Conservation (phyloP, 2,113 vertebrate species). For the Myiozetetes cayanensis region DNA sequence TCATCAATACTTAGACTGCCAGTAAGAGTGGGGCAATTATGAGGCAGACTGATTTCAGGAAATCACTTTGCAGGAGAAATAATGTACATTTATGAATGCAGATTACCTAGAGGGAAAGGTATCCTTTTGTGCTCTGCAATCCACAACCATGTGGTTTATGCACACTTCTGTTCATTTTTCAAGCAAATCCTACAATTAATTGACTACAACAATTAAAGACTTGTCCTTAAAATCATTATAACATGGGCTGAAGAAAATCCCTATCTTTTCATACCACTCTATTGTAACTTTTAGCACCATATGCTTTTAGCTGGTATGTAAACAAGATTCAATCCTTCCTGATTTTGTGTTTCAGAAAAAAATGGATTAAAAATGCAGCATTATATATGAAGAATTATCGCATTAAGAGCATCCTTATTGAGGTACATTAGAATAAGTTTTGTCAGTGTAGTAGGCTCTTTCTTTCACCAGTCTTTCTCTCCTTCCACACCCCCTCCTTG, state of each 20-base stretch:
- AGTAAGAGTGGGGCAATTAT: background rate
- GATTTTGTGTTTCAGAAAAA: background rate
- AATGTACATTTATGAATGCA: background rate
- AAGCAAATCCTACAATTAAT: background rate
- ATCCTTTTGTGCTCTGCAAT: background rate
- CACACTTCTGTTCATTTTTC: background rate
- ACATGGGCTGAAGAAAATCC: background rate
- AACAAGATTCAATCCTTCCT: background rate
- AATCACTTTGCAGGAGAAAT: background rate
- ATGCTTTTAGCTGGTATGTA: background rate
- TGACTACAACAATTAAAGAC: background rate
- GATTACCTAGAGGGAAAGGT: background rate
- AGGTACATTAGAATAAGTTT: background rate
- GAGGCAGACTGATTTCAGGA: background rate
- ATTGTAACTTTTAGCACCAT: background rate
- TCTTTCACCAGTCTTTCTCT: background rate
- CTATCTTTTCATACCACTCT: background rate
- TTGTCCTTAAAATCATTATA: background rate
- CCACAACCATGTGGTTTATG: background rate
- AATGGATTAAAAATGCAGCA: background rate
- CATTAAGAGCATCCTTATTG: background rate
- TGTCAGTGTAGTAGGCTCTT: background rate
- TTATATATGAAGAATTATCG: background rate
- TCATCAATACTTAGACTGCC: background rate
- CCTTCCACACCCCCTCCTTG: background rate